phyloP scores from a whole-genome alignment of 2,797 vertebrate species.

The Pyrocephalus nanus region DNA sequence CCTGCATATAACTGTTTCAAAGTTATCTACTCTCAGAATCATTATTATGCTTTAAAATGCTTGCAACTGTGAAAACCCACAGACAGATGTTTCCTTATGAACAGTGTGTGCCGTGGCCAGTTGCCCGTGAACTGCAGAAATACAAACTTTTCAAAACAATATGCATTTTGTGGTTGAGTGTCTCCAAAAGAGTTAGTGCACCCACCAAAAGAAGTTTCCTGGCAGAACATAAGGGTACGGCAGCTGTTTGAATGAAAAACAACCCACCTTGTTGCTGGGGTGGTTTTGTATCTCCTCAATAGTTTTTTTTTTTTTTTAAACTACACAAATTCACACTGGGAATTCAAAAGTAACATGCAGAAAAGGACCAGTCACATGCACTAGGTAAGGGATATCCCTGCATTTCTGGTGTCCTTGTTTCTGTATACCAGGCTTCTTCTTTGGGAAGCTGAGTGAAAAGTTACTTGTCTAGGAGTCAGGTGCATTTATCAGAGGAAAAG shows the following conservation, averaged over 20 bases:
- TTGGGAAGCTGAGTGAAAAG: conserved; percentile 1
- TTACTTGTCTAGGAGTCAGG: background rate
- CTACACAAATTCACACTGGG: background rate
- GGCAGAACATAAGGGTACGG: background rate
- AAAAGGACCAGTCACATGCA: background rate
- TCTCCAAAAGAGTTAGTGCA: background rate
- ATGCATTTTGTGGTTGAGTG: background rate
- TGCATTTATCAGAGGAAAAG: background rate
- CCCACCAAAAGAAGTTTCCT: conserved; percentile 54
- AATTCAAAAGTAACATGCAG: background rate
- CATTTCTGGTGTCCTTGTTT: background rate
- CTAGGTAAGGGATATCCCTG: background rate
- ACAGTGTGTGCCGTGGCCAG: background rate
- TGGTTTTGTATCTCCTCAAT: background rate
- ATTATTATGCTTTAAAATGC: conserved; percentile 35
- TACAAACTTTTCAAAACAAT: conserved; percentile 53
- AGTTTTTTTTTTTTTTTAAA: background rate
- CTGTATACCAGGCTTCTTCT: background rate
- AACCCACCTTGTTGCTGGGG: background rate
- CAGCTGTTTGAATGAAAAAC: background rate
- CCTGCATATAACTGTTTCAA: background rate
- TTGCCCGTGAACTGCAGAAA: conserved; percentile 43
- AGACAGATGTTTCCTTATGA: conserved; percentile 70
- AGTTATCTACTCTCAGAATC: conserved; percentile 14
- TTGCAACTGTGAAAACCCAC: conserved; percentile 44